A percentile compares a stretch with the other conserved stretches of the same genome.
Conservation (phyloP, 2,888 invertebrate species). For the Sthenelais limicola region DNA sequence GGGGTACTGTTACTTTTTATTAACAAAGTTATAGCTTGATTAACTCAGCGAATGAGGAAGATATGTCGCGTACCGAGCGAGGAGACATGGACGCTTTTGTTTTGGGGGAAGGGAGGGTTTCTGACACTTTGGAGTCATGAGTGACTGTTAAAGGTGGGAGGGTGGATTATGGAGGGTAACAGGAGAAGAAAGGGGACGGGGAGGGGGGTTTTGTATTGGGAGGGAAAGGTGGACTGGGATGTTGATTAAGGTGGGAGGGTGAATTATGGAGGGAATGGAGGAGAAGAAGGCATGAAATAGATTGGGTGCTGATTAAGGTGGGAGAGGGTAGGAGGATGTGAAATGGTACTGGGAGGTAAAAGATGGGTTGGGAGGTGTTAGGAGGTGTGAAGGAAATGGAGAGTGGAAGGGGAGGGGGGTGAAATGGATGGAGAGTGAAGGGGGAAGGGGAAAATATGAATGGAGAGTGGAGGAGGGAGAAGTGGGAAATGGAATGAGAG, state of each 20-base stretch:
- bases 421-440: background rate
- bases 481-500: background rate
- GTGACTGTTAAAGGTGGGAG: conserved; percentile 4
- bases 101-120: background rate
- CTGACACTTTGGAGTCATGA: background rate
- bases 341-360: background rate
- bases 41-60: no score
- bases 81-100: background rate
- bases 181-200: background rate
- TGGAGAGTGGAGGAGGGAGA: background rate
- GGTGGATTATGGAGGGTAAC: background rate
- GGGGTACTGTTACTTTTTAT: no score
- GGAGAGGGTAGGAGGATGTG: background rate
- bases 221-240: background rate
- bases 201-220: background rate
- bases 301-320: no score
- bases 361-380: background rate
- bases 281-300: conserved; percentile 6
- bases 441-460: background rate
- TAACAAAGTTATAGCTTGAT: no score
- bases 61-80: background rate
- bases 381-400: background rate
- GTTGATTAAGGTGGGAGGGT: background rate
- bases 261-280: background rate
- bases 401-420: background rate